Evolutionary conservation across 1,140 invertebrate genomes (phyloP), one percentile per base, ranked within the genome.

Genomic region (Lutraria rhynchaena): DNA sequence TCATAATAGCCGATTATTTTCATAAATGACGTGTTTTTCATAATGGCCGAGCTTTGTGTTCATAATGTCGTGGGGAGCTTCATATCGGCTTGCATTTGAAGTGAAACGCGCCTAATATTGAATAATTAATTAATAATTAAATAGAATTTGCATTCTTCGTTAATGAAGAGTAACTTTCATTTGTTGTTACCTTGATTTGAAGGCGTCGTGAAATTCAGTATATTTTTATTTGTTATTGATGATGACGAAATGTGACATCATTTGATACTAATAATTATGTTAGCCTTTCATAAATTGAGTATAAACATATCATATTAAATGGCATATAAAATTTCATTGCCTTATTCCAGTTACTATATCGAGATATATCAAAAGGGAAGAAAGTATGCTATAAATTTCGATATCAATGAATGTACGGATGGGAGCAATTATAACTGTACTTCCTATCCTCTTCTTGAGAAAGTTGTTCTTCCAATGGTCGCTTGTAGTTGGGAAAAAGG

Each of bases 331-430:
- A 49, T 49, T 49, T 11, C 44, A 49, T 49, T 49, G 19, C 3
- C 55, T 70, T 35, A 4, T 55, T 76, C 13, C 24, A 76, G 73
- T 22, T 76, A 49, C 35, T 17, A 19, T 31, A 63, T 76, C 19
- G 73, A 76, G 33, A 63, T 63, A n/a, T 37, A 63, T 41, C 73
- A 77, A 24, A 60, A 58, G 0, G 74, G 74, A 22, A 22, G 74
- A 24, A 53, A 53, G 27, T 77, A 22, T 44, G 24, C 67, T 17
- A 4, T 65, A 3, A 29, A 77, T 41, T 22, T 77, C 41, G 67
- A 77, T 29, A 37, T 77, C 3, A 77, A 49, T 46, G 74, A 44
- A n/a, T 77, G 74, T 31, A 55, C 67, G 53, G 74, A 76, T 49
- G 35, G 37, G 4, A 3, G 31, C n/a, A 27, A 13, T 2, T 19